These are phyloP conservation scores for Channa argus DNA, from an alignment of 2,113 vertebrate species.

Conservation along the genomic window DNA sequence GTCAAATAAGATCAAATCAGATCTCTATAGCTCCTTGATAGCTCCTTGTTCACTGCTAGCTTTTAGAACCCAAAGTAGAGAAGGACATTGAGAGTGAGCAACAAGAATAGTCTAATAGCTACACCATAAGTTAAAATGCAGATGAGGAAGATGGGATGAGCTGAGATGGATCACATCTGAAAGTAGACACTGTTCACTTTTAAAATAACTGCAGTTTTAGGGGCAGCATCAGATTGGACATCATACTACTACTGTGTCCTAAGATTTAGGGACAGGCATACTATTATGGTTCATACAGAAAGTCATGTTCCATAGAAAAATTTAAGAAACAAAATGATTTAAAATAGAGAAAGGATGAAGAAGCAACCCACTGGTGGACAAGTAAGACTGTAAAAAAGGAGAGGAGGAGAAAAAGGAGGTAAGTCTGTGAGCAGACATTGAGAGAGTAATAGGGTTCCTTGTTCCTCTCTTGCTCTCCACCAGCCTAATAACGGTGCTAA, in stretches of 20 bases:
- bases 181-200: conserved; percentile 48
- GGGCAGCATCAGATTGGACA: conserved; percentile 14
- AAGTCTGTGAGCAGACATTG: conserved; percentile 54
- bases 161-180: background rate
- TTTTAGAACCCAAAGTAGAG: conserved; percentile 39
- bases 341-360: conserved; percentile 20
- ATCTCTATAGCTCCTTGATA: conserved; percentile 59
- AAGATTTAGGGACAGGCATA: background rate
- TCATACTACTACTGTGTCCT: conserved; percentile 24
- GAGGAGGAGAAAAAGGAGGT: conserved; percentile 17
- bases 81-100: conserved; percentile 17
- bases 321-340: conserved; percentile 16
- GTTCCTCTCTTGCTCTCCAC: conserved; percentile 60
- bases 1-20: conserved; percentile 63
- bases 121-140: conserved; percentile 62
- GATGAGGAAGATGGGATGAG: conserved; percentile 47
- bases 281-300: conserved; percentile 27
- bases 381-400: conserved; percentile 10
- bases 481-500: conserved; percentile 91
- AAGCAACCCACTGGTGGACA: conserved; percentile 31
- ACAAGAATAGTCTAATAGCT: conserved; percentile 50
- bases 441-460: conserved; percentile 68
- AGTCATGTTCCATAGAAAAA: conserved; percentile 6
- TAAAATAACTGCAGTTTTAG: conserved; percentile 30
- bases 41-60: conserved; percentile 52